Evolutionary conservation across 2,797 vertebrate species (phyloP).

Genomic region (Melopsittacus undulatus): DNA sequence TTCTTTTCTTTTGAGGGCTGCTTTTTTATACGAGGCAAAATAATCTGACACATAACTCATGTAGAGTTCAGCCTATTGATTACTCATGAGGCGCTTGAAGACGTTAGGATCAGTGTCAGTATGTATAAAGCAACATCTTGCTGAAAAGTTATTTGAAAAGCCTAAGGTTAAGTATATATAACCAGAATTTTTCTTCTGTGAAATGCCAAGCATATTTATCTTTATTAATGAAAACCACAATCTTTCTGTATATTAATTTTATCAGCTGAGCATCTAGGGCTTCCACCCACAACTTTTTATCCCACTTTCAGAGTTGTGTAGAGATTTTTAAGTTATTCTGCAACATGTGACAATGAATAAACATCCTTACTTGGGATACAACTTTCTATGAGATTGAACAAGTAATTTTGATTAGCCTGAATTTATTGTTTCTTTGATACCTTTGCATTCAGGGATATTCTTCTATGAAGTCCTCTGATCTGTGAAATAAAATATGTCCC

Average conservation of each 20-base stretch:
- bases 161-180: neutral
- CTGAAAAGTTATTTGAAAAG: neutral
- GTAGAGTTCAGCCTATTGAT: neutral
- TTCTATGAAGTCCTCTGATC: neutral
- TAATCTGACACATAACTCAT: neutral
- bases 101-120: neutral
- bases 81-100: neutral
- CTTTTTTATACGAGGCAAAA: neutral
- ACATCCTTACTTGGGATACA: neutral
- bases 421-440: neutral
- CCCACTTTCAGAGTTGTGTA: neutral
- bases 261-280: neutral
- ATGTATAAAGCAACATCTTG: neutral
- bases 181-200: neutral
- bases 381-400: neutral
- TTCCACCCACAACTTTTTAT: fast-evolving
- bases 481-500: neutral
- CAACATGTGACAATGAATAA: neutral
- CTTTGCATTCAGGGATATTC: neutral
- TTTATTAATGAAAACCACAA: neutral
- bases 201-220: neutral
- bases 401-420: neutral
- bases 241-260: neutral
- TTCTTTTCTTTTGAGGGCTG: neutral
- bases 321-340: neutral